A percentile compares a stretch with the other conserved stretches of the same genome.
These are phyloP conservation scores for Acrossocheilus fasciatus DNA, from an alignment of 2,797 vertebrate species.

Conservation along the genomic window DNA sequence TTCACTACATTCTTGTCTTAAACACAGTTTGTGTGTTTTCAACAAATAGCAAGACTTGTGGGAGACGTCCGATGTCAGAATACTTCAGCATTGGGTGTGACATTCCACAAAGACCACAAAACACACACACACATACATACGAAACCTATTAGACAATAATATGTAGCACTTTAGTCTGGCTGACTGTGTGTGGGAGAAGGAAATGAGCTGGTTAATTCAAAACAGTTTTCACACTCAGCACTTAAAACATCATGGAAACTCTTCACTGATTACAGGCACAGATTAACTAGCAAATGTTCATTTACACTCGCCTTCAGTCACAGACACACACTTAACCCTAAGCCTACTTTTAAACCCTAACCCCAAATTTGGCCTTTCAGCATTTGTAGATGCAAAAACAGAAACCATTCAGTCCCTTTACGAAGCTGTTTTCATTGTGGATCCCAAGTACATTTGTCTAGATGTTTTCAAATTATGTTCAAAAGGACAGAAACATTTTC, in stretches of 20 bases:
- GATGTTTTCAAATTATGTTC: neutral
- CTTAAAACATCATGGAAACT: neutral
- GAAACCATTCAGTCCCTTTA: neutral
- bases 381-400: neutral
- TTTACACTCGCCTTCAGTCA: neutral
- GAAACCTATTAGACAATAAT: neutral
- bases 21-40: neutral
- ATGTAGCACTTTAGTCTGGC: neutral
- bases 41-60: neutral
- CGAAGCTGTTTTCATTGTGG: neutral
- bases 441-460: neutral
- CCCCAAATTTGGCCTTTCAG: neutral
- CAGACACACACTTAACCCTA: too few species aligned
- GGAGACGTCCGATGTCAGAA: neutral
- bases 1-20: neutral
- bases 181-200: neutral
- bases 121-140: slow-evolving; percentile 1
- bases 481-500: neutral
- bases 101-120: slow-evolving; percentile 11
- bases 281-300: neutral
- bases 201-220: neutral
- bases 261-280: neutral
- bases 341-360: neutral
- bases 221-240: neutral
- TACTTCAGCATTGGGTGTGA: neutral